phyloP scores from a whole-genome alignment of 2,797 vertebrate genomes.

The Pseudopleuronectes americanus region DNA sequence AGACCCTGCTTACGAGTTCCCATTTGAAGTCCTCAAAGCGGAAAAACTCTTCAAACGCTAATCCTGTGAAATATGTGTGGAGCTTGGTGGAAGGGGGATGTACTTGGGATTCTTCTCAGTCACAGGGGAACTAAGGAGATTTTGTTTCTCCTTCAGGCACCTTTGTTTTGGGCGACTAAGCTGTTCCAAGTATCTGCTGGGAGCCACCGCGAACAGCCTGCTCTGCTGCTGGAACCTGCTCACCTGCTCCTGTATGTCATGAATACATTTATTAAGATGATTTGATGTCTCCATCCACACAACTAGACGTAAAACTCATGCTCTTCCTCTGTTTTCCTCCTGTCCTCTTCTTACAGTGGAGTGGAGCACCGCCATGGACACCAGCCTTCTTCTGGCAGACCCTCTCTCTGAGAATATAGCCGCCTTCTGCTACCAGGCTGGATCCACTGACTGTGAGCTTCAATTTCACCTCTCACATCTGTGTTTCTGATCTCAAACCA shows the following conservation, averaged over 20 bases:
- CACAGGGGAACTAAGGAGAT: not conserved
- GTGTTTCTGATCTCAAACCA: not conserved
- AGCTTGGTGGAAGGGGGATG: not conserved
- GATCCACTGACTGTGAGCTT: constrained; percentile 87
- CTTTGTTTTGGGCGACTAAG: constrained; percentile 92
- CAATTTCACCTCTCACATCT: too few species aligned
- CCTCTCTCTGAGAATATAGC: constrained; percentile 91
- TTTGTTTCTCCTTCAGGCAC: constrained; percentile 80
- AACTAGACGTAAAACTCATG: not conserved
- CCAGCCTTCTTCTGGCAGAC: constrained; percentile 87
- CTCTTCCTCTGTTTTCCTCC: not conserved
- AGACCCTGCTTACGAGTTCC: constrained; percentile 14
- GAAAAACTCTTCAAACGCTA: constrained; percentile 48
- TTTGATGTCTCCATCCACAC: not conserved
- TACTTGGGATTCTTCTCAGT: constrained; percentile 30
- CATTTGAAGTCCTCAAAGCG: constrained; percentile 35
- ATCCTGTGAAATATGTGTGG: constrained; percentile 71
- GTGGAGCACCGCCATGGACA: constrained; percentile 90
- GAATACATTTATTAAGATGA: not conserved
- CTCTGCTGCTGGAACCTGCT: constrained; percentile 98
- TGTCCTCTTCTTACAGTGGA: constrained; percentile 84
- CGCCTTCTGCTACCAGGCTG: constrained; percentile 84
- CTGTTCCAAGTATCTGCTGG: constrained; percentile 94
- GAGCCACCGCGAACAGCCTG: constrained; percentile 84
- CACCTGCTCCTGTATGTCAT: constrained; percentile 86